Percentiles rank a stretch among this genome's conserved stretches.
Evolutionary conservation across 2,888 invertebrate genomes (phyloP).

Genomic region (Dendrolimus houi): DNA sequence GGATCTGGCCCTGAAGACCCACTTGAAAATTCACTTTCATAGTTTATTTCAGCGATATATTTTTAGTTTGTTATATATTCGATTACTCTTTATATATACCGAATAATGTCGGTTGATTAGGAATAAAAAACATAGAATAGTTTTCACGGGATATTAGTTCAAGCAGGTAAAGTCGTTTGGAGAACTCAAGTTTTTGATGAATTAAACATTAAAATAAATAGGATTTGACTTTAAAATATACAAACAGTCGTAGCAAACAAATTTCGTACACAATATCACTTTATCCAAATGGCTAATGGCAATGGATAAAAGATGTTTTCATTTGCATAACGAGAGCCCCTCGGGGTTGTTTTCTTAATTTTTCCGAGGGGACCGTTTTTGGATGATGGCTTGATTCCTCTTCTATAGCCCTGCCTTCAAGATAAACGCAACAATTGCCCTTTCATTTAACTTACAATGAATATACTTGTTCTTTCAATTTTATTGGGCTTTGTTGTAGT

Average conservation of each 20-base stretch:
- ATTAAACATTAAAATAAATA: constrained; percentile 32
- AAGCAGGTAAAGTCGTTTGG: too few relatives aligned
- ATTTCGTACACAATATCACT: constrained; percentile 41
- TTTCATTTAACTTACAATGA: constrained; percentile 20
- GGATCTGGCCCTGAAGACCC: too few relatives aligned
- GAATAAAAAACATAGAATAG: too few relatives aligned
- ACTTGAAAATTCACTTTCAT: too few relatives aligned
- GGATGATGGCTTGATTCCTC: constrained; percentile 9
- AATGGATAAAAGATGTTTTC: constrained; percentile 56
- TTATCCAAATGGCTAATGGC: constrained; percentile 45
- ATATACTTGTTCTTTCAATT: constrained; percentile 15
- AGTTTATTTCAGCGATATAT: too few relatives aligned
- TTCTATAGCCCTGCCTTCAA: constrained; percentile 30
- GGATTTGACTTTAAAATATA: constrained; percentile 45
- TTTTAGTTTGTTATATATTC: too few relatives aligned
- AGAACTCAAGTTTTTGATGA: neutral
- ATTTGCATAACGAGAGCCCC: constrained; percentile 58
- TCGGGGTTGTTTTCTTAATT: constrained; percentile 42
- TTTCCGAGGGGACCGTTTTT: constrained; percentile 22
- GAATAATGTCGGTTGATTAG: too few relatives aligned
- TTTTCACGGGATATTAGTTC: too few relatives aligned
- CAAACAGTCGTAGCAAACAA: constrained; percentile 33
- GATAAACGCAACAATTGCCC: constrained; percentile 37
- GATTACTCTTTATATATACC: too few relatives aligned
- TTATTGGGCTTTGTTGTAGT: constrained; percentile 8